Evolutionary conservation across 2,797 vertebrate genomes (phyloP).

Genomic region (Neomorphus geoffroyi): DNA sequence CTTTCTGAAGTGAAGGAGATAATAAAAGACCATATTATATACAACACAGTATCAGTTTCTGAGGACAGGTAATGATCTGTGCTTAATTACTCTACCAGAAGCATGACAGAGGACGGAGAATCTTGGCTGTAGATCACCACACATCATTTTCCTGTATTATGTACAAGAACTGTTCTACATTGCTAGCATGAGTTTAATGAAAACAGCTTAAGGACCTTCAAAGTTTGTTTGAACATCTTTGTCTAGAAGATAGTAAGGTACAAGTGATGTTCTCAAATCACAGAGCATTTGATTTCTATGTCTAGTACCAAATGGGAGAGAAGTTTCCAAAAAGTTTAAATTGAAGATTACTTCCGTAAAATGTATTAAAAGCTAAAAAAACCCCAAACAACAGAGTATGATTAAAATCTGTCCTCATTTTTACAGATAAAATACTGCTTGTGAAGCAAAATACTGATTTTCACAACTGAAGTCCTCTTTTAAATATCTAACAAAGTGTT

Average conservation of each 20-base stretch:
- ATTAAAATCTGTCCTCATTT: neutral
- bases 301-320: neutral
- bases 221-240: neutral
- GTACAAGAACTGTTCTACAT: neutral
- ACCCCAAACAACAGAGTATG: neutral
- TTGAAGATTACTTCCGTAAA: neutral
- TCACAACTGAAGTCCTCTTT: neutral
- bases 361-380: neutral
- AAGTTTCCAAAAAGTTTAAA: neutral
- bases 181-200: neutral
- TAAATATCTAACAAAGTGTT: neutral
- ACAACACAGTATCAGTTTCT: neutral
- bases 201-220: neutral
- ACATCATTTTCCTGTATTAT: neutral
- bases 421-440: neutral
- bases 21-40: neutral
- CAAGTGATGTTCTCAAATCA: neutral
- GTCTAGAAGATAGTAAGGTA: neutral
- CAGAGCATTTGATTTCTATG: neutral
- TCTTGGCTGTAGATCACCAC: neutral
- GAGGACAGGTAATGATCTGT: neutral
- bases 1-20: conserved; percentile 81
- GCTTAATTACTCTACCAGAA: conserved; percentile 1
- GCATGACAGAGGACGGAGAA: neutral
- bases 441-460: neutral